Conservation (phyloP, 2,113 vertebrate genomes). For the Machaerirhynchus nigripectus region DNA sequence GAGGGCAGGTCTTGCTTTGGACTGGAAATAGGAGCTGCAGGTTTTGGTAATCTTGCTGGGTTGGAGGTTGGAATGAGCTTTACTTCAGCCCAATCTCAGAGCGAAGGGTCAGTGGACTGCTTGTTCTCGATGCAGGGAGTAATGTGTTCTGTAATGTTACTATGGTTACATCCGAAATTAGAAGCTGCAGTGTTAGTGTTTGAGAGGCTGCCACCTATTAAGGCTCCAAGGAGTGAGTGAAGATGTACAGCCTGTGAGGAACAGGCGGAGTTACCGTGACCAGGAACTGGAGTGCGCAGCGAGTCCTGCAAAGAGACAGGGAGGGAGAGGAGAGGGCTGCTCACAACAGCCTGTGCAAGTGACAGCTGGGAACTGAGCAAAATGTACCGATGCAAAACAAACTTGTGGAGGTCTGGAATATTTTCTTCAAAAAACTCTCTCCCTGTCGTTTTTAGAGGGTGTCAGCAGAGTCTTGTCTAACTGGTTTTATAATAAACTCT, state of each 20-base stretch:
- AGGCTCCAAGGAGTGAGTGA: neutral
- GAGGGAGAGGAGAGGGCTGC: neutral
- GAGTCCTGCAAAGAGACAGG: neutral
- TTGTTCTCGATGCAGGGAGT: conserved; percentile 12
- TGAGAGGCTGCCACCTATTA: conserved; percentile 26
- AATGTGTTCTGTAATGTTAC: conserved; percentile 26
- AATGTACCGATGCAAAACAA: neutral
- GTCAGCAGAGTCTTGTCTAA: neutral
- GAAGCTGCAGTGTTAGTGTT: neutral
- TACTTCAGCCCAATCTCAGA: neutral
- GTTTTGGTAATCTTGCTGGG: neutral
- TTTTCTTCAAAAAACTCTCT: neutral
- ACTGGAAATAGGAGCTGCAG: neutral
- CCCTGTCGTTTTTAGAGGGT: rapidly evolving
- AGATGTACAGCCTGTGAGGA: neutral
- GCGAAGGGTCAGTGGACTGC: conserved; percentile 9
- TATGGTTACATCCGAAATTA: conserved; percentile 44
- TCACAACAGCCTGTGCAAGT: rapidly evolving
- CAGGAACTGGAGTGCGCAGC: neutral
- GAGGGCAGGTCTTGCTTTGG: neutral
- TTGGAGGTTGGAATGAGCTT: neutral
- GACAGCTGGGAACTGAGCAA: neutral
- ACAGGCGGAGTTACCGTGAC: rapidly evolving
- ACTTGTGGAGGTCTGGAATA: neutral
- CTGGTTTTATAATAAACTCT: neutral